These are phyloP conservation scores for Lepidurus apus DNA, from an alignment of 1,140 invertebrate species.

Conservation along the genomic window DNA sequence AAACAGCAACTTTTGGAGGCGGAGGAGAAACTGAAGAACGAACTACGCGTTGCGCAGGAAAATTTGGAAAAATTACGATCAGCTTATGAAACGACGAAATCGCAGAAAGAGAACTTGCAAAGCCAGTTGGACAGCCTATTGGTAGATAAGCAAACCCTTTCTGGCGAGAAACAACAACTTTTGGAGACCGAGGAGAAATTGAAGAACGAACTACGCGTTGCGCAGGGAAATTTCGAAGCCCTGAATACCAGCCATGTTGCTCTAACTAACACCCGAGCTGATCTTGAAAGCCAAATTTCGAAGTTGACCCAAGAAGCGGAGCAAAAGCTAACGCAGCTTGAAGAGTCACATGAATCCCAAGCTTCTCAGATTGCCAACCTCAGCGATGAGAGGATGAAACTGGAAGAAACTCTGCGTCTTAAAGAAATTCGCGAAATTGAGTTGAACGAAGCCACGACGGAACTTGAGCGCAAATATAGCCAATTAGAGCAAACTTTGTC, in stretches of 20 bases:
- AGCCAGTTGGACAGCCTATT: neutral
- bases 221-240: neutral
- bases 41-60: neutral
- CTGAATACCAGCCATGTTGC: neutral
- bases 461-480: neutral
- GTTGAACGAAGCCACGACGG: neutral
- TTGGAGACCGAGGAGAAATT: neutral
- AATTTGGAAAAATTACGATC: neutral
- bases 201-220: neutral
- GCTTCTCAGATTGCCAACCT: neutral
- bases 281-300: too few species aligned
- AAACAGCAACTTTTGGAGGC: neutral
- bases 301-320: neutral
- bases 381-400: neutral
- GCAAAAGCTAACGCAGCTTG: neutral
- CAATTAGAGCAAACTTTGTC: neutral
- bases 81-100: neutral
- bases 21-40: neutral
- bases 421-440: neutral
- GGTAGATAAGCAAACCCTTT: neutral
- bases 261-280: neutral
- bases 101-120: neutral
- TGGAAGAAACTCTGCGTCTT: neutral
- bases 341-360: neutral
- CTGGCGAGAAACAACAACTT: neutral